Evolutionary conservation across 2,113 vertebrate genomes (phyloP).

Genomic region (Xenotilapia flavipinnis): DNA sequence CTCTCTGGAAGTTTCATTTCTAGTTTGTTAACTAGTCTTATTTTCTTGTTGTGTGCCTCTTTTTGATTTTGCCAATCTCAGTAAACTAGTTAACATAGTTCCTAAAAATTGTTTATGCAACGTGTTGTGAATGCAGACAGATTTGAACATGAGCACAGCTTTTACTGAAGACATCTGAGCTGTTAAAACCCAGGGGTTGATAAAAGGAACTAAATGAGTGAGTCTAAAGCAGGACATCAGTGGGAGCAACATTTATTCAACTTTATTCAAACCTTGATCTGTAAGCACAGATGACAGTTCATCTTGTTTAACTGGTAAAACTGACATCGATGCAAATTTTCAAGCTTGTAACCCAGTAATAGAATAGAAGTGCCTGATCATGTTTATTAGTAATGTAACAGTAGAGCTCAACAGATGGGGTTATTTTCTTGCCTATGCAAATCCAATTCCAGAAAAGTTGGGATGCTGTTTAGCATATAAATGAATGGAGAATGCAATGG

Average conservation of each 20-base stretch:
- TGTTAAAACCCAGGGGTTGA: background rate
- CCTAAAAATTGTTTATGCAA: background rate
- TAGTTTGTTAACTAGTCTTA: background rate
- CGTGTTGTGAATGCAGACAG: background rate
- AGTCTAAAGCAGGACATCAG: background rate
- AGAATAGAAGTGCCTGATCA: background rate
- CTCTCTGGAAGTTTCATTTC: background rate
- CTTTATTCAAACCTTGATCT: background rate
- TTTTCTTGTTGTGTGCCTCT: background rate
- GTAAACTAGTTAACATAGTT: background rate
- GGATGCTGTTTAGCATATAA: background rate
- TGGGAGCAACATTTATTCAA: background rate
- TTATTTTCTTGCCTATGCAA: background rate
- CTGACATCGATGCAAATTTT: background rate
- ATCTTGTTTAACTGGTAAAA: background rate
- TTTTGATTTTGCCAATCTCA: background rate
- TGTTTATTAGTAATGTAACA: background rate
- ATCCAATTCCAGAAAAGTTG: background rate
- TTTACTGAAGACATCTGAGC: background rate
- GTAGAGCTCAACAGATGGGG: background rate
- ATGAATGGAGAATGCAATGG: background rate
- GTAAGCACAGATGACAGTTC: background rate
- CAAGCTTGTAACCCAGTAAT: background rate
- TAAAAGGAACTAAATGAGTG: background rate
- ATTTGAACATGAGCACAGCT: background rate